phyloP scores from a whole-genome alignment of 2,797 vertebrate genomes.

The Limnodromus scolopaceus region DNA sequence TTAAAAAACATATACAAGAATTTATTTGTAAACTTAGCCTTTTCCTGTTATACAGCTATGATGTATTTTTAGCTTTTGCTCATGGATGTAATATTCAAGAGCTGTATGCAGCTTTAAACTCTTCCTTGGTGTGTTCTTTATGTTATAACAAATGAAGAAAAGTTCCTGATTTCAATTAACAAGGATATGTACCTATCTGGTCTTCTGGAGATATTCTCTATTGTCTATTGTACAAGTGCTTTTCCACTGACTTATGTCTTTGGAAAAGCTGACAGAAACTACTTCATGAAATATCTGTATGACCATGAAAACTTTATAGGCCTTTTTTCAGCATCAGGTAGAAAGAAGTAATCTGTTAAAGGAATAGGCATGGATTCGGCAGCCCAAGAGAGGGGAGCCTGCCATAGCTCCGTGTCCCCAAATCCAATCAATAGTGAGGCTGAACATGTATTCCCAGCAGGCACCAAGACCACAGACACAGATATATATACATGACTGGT shows the following conservation, averaged over 20 bases:
- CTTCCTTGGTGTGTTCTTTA: neutral
- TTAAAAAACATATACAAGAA: neutral
- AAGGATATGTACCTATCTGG: neutral
- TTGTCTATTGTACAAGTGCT: neutral
- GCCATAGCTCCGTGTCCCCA: neutral
- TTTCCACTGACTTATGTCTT: neutral
- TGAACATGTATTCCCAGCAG: neutral
- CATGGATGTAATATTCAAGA: neutral
- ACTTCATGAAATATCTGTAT: neutral
- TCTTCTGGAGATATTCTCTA: neutral
- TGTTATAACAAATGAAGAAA: neutral
- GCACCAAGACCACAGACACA: neutral
- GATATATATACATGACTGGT: neutral
- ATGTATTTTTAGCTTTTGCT: neutral
- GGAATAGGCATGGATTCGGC: neutral
- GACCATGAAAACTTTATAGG: neutral
- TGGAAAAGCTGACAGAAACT: neutral
- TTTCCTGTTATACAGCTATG: neutral
- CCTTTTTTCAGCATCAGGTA: neutral
- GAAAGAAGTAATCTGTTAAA: neutral
- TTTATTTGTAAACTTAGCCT: neutral
- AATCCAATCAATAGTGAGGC: neutral
- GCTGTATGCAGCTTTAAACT: neutral
- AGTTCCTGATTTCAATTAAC: neutral
- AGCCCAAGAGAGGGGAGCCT: neutral